Conservation (phyloP, 2,797 vertebrate genomes). For the Hippocampus kuda region DNA sequence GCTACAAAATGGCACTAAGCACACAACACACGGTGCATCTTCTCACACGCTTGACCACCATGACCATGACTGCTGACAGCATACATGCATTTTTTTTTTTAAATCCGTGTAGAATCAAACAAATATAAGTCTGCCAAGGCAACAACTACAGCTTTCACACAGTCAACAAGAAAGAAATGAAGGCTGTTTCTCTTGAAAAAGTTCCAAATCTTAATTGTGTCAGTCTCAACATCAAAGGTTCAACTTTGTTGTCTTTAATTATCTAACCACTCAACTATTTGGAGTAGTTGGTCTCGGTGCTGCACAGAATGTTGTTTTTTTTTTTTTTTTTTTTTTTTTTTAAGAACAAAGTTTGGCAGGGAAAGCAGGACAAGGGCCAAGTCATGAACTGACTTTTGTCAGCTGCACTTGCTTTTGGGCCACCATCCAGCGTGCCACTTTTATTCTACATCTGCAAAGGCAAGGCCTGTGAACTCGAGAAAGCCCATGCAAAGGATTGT, state of each 20-base stretch:
- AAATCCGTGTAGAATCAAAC: not conserved
- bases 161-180: not conserved
- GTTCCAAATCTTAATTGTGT: not conserved
- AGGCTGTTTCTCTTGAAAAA: not conserved
- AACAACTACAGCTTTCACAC: constrained; percentile 4
- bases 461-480: constrained; percentile 7
- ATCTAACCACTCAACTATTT: constrained; percentile 28
- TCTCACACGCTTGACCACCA: constrained; percentile 7
- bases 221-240: constrained; percentile 15
- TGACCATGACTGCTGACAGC: not conserved
- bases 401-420: constrained; percentile 24
- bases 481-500: constrained; percentile 15
- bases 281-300: constrained; percentile 14
- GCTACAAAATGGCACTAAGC: constrained; percentile 20
- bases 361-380: constrained; percentile 27
- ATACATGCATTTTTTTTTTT: not conserved
- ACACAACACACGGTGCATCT: constrained; percentile 12
- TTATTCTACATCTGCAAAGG: constrained; percentile 34
- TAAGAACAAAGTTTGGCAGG: constrained; percentile 31
- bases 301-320: constrained; percentile 24
- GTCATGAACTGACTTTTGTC: constrained; percentile 39
- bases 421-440: constrained; percentile 27
- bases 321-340: constrained; percentile 36
- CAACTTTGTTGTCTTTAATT: constrained; percentile 27
- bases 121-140: constrained; percentile 4